These are phyloP conservation scores for Colossoma macropomum DNA, from an alignment of 2,113 vertebrate species.

Conservation along the genomic window DNA sequence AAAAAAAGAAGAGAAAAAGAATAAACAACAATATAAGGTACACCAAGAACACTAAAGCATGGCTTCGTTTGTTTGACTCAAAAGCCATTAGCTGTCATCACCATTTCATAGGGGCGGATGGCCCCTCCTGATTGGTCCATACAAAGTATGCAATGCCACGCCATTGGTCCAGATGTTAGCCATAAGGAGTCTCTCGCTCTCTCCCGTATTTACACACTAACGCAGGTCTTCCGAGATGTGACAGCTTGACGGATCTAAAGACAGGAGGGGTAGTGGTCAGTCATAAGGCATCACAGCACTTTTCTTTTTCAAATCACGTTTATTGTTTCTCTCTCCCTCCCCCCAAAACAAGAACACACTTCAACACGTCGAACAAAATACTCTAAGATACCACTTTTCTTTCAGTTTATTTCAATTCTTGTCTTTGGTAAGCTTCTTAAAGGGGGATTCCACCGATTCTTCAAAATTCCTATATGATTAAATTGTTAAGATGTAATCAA, in stretches of 20 bases:
- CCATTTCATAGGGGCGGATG: conserved; percentile 61
- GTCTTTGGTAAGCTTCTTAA: neutral
- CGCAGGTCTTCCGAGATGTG: conserved; percentile 73
- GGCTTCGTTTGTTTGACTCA: conserved; percentile 58
- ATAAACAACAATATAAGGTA: conserved; percentile 48
- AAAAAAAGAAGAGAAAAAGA: conserved; percentile 45
- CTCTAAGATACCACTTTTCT: neutral
- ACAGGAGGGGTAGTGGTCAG: conserved; percentile 76
- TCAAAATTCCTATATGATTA: too few relatives aligned
- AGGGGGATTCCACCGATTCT: too few relatives aligned
- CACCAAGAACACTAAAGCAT: conserved; percentile 58
- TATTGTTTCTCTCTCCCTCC: conserved; percentile 32
- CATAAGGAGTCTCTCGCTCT: conserved; percentile 67
- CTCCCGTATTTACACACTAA: conserved; percentile 69
- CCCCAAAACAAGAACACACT: conserved; percentile 27
- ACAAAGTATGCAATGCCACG: conserved; percentile 65
- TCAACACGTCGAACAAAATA: conserved; percentile 18
- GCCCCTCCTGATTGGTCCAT: conserved; percentile 76
- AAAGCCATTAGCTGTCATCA: conserved; percentile 66
- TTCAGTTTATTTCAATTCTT: neutral
- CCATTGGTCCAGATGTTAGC: conserved; percentile 76
- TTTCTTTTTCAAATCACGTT: conserved; percentile 61
- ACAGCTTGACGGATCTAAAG: conserved; percentile 77
- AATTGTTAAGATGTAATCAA: too few relatives aligned
- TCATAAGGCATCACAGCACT: conserved; percentile 63